A percentile compares a stretch with the other conserved stretches of the same genome.
Conservation (phyloP, 2,888 invertebrate genomes). For the Aelia acuminata region DNA sequence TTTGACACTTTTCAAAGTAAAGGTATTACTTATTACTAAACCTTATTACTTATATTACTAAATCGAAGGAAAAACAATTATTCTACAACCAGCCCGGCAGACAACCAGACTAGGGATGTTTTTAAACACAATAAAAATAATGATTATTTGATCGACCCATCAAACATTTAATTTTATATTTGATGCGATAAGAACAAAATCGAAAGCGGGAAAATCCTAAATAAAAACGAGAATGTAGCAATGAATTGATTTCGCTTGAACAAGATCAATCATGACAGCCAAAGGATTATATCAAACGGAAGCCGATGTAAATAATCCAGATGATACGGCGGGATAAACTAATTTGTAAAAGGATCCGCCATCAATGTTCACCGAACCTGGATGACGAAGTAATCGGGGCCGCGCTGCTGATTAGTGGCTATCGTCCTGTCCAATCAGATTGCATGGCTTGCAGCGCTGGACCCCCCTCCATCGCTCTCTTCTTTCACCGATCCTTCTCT, state of each 20-base stretch:
- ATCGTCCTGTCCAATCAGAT: constrained; percentile 12
- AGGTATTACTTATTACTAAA: too few relatives aligned
- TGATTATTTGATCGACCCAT: too few relatives aligned
- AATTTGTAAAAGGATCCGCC: constrained; percentile 16
- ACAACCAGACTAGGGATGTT: too few relatives aligned
- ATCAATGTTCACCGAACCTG: background rate
- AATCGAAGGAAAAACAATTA: too few relatives aligned
- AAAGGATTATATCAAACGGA: background rate
- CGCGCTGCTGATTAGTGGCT: background rate
- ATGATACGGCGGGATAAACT: constrained; percentile 5
- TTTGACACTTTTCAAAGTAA: too few relatives aligned
- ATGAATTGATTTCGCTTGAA: background rate
- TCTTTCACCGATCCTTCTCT: background rate
- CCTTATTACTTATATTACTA: too few relatives aligned
- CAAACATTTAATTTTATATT: background rate
- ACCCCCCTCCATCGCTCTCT: background rate
- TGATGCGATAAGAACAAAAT: background rate
- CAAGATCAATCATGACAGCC: background rate
- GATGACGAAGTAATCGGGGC: constrained; percentile 13
- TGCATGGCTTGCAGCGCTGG: background rate
- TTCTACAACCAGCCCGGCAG: too few relatives aligned
- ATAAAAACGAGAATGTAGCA: background rate
- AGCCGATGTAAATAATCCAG: background rate
- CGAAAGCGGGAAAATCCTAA: background rate
- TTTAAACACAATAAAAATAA: too few relatives aligned